Evolutionary conservation across 2,888 invertebrate genomes (phyloP).

Genomic region (Calameuta idolon): DNA sequence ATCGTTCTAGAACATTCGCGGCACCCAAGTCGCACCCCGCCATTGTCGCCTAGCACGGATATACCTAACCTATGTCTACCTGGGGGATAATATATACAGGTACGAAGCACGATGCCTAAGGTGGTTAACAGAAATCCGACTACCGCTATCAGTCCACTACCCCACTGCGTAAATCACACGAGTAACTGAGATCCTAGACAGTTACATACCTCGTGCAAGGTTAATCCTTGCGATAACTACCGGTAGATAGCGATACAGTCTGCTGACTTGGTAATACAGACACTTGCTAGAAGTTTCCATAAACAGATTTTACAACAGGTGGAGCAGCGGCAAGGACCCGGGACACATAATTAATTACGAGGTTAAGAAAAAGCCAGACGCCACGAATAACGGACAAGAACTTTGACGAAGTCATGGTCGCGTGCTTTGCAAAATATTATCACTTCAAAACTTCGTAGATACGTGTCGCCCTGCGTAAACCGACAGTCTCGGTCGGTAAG

Average conservation of each 20-base stretch:
- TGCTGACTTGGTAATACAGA: not conserved
- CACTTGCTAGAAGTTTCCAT: not conserved
- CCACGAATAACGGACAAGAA: not conserved
- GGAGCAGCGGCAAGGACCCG: not conserved
- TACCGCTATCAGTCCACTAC: not conserved
- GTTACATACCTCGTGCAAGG: constrained; percentile 1
- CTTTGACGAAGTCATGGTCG: not conserved
- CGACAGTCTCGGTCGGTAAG: not conserved
- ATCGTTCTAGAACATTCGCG: not conserved
- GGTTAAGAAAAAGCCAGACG: not conserved
- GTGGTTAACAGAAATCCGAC: not conserved
- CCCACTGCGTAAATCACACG: not conserved
- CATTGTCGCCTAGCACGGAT: not conserved
- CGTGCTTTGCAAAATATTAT: not conserved
- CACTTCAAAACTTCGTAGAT: not conserved
- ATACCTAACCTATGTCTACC: not conserved
- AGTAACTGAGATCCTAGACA: not conserved
- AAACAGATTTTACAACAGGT: not conserved
- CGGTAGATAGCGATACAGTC: not conserved
- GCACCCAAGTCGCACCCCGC: not conserved
- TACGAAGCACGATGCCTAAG: not conserved
- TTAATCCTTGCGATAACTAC: not conserved
- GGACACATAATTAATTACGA: not conserved
- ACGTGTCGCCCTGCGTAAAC: not conserved
- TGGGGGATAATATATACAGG: not conserved